Evolutionary conservation across 2,888 invertebrate genomes (phyloP).

Genomic region (Melanostoma scalare): DNA sequence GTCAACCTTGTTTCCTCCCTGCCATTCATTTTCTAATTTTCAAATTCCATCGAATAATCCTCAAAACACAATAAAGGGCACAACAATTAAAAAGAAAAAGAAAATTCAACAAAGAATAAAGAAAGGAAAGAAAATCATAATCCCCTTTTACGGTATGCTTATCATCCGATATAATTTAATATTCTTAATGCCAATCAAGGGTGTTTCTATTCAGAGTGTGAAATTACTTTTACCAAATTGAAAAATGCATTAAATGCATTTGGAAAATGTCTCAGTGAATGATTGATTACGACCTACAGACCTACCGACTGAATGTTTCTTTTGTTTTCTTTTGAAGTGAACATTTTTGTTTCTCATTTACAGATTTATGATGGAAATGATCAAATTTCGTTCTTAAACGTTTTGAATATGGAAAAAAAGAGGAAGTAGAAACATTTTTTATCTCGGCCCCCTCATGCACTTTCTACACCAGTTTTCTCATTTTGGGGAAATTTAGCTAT

Average conservation of each 20-base stretch:
- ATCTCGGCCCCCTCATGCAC: too few species aligned
- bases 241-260: slow-evolving; percentile 52
- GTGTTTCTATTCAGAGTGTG: slow-evolving; percentile 6
- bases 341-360: background rate
- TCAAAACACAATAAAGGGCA: background rate
- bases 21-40: slow-evolving; percentile 28
- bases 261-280: slow-evolving; percentile 44
- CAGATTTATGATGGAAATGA: slow-evolving; percentile 25
- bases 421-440: background rate
- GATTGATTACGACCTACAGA: slow-evolving; percentile 49
- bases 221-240: slow-evolving; percentile 13
- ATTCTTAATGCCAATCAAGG: slow-evolving; percentile 19
- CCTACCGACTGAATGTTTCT: slow-evolving; percentile 15
- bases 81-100: background rate
- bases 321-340: slow-evolving; percentile 20
- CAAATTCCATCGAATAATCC: slow-evolving; percentile 12
- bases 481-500: slow-evolving; percentile 20
- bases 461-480: slow-evolving; percentile 15
- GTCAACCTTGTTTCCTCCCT: slow-evolving; percentile 47
- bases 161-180: slow-evolving; percentile 27
- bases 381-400: slow-evolving; percentile 40
- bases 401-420: slow-evolving; percentile 30
- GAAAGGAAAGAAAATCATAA: background rate
- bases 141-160: slow-evolving; percentile 14
- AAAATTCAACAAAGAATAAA: slow-evolving; percentile 9